Evolutionary conservation across 2,113 vertebrate genomes (phyloP).

Genomic region (Gallinago undulata): DNA sequence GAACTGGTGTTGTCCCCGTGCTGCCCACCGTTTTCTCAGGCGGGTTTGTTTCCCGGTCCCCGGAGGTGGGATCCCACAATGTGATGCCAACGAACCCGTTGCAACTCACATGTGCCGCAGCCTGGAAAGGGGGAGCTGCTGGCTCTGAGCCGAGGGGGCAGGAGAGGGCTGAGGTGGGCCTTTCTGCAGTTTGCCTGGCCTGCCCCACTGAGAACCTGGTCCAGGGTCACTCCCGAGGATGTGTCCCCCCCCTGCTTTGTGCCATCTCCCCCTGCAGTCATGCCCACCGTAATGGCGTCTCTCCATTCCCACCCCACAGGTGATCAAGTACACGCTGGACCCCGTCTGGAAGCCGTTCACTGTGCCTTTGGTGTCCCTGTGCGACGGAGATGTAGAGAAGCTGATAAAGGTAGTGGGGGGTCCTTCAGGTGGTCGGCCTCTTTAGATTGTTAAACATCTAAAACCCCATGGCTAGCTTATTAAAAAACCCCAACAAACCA

Average conservation of each 20-base stretch:
- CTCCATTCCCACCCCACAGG: slow-evolving; percentile 67
- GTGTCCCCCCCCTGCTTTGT: not conserved
- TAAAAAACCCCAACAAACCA: not conserved
- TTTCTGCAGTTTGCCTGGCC: not conserved
- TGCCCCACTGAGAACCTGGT: not conserved
- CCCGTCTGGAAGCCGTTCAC: slow-evolving; percentile 94
- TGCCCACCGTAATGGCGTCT: rapidly evolving
- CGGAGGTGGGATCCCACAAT: not conserved
- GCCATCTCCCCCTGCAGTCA: rapidly evolving
- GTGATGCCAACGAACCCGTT: not conserved
- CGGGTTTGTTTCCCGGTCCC: not conserved
- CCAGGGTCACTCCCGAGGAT: rapidly evolving
- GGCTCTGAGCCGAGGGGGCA: not conserved
- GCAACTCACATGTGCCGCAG: not conserved
- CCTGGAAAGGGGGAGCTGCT: not conserved
- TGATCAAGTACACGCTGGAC: slow-evolving; percentile 97
- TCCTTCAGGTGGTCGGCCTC: not conserved
- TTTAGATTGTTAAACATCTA: not conserved
- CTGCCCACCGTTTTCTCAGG: not conserved
- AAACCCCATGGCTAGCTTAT: not conserved
- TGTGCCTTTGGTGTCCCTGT: slow-evolving; percentile 92
- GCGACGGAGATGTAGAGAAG: slow-evolving; percentile 92
- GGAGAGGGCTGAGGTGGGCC: not conserved
- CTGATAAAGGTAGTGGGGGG: slow-evolving; percentile 82
- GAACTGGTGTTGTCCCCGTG: not conserved